phyloP scores from a whole-genome alignment of 2,888 invertebrate genomes.

The Rhabditoides inermis region DNA sequence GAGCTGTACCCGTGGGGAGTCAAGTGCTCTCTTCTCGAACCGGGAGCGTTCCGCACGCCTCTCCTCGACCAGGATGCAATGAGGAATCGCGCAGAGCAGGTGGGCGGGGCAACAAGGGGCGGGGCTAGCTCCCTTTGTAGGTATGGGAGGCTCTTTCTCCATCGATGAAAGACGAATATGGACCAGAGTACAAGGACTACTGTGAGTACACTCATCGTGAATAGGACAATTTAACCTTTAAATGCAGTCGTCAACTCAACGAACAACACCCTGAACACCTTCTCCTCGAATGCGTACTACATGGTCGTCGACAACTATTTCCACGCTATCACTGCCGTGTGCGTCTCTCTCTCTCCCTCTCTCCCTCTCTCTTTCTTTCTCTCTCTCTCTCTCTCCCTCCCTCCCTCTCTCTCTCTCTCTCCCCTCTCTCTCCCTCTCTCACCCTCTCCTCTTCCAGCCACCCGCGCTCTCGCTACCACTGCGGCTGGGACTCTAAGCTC shows the following conservation, averaged over 20 bases:
- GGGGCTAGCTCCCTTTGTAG: not conserved
- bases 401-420: not conserved
- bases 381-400: too few species aligned
- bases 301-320: conserved; percentile 24
- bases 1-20: conserved; percentile 1
- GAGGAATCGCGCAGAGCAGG: not conserved
- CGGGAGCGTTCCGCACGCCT: conserved; percentile 7
- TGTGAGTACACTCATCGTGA: too few species aligned
- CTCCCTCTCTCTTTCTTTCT: too few species aligned
- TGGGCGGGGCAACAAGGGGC: too few species aligned
- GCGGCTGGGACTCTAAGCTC: conserved; percentile 17
- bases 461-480: conserved; percentile 9
- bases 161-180: conserved; percentile 12
- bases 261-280: conserved; percentile 10
- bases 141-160: not conserved
- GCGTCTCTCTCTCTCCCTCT: too few species aligned
- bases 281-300: conserved; percentile 9
- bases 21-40: conserved; percentile 7
- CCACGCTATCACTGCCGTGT: conserved; percentile 19
- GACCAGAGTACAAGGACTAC: conserved; percentile 16
- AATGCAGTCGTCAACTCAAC: conserved; percentile 13
- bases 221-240: too few species aligned
- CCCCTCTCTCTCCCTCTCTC: not conserved
- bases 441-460: not conserved
- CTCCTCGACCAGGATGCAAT: conserved; percentile 4